Evolutionary conservation across 2,888 invertebrate genomes (phyloP), one percentile per base, ranked within the genome.

Genomic region (Hirtodrosophila histrioides): DNA sequence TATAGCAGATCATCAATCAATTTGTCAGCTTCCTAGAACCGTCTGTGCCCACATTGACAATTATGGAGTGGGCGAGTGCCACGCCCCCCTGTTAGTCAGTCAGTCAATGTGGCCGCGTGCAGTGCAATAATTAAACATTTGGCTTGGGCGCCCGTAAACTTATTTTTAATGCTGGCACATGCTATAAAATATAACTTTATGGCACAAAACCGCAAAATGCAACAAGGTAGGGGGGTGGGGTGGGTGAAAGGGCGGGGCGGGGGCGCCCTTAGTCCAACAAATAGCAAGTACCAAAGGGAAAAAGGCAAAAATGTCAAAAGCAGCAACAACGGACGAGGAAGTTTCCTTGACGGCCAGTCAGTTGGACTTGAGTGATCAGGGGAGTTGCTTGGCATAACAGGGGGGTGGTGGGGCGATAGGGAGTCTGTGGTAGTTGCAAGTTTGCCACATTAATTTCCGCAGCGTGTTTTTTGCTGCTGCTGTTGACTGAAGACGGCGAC

Each of bases 1-100:
- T 89, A 89, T 89, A 85, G 90, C 84, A 84, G 75, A 86, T 88
- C 88, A 90, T 90, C 89, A 90, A 89, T 89, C 89, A 89, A 89
- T 89, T 89, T 89, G 90, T 85, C 86, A 84, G 84, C 83, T 77
- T 64, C 76, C 50, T 54, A 71, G 64, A 46, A 76, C 37, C 63
- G 60, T 49, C 65, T 75, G 69, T 27, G 44, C 60, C 29, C 75
- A 78, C 80, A 73, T 83, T 83, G 78, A 78, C 78, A 78, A 79
- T 79, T 79, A 68, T 63, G 58, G 49, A 50, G 48, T 57, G 62
- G 60, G 27, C 39, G 29, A 7, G 35, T 7, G 44, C 33, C 71
- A 64, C 57, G 36, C 74, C 74, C 50, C n/a, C 36, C 27, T 44
- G 17, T 17, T 17, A 17, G 17, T 2, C 17, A 17, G 36, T 12